Base-by-base conservation (phyloP, 2,888 invertebrate species). In the Leistus spinibarbis region DNA sequence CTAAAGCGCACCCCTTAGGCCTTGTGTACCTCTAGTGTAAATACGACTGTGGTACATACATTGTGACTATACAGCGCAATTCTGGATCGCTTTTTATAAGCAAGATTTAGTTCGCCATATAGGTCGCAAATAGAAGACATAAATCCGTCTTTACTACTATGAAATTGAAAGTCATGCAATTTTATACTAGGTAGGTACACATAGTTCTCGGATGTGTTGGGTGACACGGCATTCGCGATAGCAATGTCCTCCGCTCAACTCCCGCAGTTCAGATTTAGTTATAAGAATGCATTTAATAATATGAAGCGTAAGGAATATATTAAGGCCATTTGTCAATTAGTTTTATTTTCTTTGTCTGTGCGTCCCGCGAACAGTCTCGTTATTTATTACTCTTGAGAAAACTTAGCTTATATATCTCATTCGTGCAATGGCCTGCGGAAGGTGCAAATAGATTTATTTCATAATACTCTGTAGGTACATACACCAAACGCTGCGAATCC, bases 321-420 rank as follows among this genome's bases (percentile, higher is more conserved):
- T 69, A 75, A 69, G 75, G 66, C 68, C 75, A 75, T 75, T 75
- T 75, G 69, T 75, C 75, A 75, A 69, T 75, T 69, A 75, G 64
- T 75, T 75, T 75, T 75, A 75, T 75, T 75, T 75, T 75, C 75
- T 68, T 68, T 72, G 19, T 67, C 67, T 60, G 60, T 60, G 60
- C 57, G 53, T 74, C 72, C 40, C 69, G 69, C 69, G 68, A 68
- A 63, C 63, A 54, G 60, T 62, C 68, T 68, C 19, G 69, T 75
- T 75, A 75, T 75, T 75, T 75, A 75, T 63, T 60, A 75, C 69
- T 75, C 68, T 75, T 69, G 75, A 69, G 75, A 63, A 75, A 75
- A 75, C 69, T 75, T 75, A 54, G 75, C 75, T 75, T 75, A 75
- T 75, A 40, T 40, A 75, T 75, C 75, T 75, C 75, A 75, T 75